Evolutionary conservation across 1,140 invertebrate species (phyloP), one percentile per base, ranked within the genome.

Genomic region (Melanaphis sacchari): DNA sequence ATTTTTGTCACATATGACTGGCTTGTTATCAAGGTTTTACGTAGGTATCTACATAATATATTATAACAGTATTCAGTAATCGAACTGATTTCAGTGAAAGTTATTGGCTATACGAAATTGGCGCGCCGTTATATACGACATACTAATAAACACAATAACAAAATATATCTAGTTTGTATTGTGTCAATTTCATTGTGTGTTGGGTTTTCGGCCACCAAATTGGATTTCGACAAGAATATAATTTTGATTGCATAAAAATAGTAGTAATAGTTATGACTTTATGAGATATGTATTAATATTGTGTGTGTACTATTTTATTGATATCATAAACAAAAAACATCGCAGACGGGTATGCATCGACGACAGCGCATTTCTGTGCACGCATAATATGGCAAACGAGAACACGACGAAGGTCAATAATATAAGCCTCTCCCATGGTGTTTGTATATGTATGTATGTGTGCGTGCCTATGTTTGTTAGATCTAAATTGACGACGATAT

Each of bases 331-430:
- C 31, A 76, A 76, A 76, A 76, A 76, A 43, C 26, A 82, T 21
- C 15, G 36, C 36, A 81, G 76, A 81, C 38, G 26, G 11, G 59
- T 43, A 31, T 31, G 24, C 9, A 85, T 43, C 41, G 84, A 85
- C 15, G 36, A 41, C 26, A 15, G 22, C 40, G 40, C 31, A 40
- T 24, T 38, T 43, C 26, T 85, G 31, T 46, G 43, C 6, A 41
- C 46, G 84, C 5, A 40, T 41, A 7, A 40, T 41, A 9, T 22
- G 40, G 18, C 26, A 88, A 88, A 88, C 85, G n/a, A 87, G 85
- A 88, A 88, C 85, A 22, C 85, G 43, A 43, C 85, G 85, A 88
- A 88, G 85, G 43, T 88, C 85, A 88, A 36, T 46, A 46, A 46
- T 87, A 41, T n/a, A 11, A 26, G 85, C 43, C 43, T 88, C 41